Base-by-base conservation (phyloP, 2,888 invertebrate genomes). In the Adela reaumurella region DNA sequence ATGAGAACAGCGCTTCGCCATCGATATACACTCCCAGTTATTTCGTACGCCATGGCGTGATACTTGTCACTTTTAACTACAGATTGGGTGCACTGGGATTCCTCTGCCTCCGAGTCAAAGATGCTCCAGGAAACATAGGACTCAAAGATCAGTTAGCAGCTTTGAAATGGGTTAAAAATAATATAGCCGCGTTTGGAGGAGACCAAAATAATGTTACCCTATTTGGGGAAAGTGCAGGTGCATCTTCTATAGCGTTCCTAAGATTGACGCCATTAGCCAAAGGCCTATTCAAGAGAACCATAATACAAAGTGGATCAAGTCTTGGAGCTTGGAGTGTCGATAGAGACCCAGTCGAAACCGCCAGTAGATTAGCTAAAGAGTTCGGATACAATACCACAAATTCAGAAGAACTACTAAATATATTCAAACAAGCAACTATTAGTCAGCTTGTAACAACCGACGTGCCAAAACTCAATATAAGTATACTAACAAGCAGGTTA, bases 181-280 rank as follows among this genome's bases (percentile, higher is more conserved):
- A 77, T 53, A 74, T 77, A 1, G 57, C 53, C 54, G 61, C 53
- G 0, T 77, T 78, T 47, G 73, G 72, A 47, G 78, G 77, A 4
- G 68, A 78, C 56, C 71, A 74, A 0, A 61, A 72, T 19, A 65
- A 69, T 52, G 58, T 77, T 0, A 74, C 74, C 0, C 59, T 77
- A 46, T 77, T 77, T 49, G 77, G 78, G 5, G 76, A 74, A 57
- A 77, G 76, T 44, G 78, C 78, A n/a, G 78, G 78, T 0, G 62
- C 74, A 0, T 67, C 74, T 0, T 65, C 77, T 1, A 73, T 74
- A 1, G 52, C 67, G 19, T 74, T 67, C 42, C 77, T 76, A 48
- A 43, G 74, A 16, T 16, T 74, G 2, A 76, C 77, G 2, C 70
- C 73, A 1, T 62, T 74, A 63, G 72, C 77, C 1, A 64, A 62